phyloP scores from a whole-genome alignment of 2,797 vertebrate genomes.

The Toxotes lorentzi region DNA sequence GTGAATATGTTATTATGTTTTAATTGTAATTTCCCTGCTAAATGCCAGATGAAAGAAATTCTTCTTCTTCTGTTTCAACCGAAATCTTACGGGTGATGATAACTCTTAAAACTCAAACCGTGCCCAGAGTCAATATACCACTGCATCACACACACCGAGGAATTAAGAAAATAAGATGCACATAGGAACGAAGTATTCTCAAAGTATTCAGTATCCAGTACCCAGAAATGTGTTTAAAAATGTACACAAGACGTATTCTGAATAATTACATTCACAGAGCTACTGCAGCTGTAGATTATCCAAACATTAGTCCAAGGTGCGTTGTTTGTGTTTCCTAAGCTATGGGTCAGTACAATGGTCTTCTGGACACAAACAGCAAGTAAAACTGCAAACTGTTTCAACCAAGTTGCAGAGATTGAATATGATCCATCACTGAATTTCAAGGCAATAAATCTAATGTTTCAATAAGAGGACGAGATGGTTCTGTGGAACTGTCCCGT shows the following conservation, averaged over 20 bases:
- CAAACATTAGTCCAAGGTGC: not conserved
- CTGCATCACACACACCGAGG: not conserved
- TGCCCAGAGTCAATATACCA: not conserved
- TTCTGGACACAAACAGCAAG: constrained; percentile 21
- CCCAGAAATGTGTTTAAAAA: too few relatives aligned
- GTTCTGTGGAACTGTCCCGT: not conserved
- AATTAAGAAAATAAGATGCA: not conserved
- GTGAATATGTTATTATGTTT: not conserved
- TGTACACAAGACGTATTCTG: constrained; percentile 21
- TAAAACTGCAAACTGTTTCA: constrained; percentile 5
- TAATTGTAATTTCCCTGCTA: not conserved
- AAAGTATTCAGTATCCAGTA: too few relatives aligned
- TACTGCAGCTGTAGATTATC: not conserved
- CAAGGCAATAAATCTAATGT: constrained; percentile 61
- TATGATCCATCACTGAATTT: constrained; percentile 27
- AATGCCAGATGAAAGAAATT: not conserved
- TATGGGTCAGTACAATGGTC: constrained; percentile 1
- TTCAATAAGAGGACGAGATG: constrained; percentile 41
- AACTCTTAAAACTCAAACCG: not conserved
- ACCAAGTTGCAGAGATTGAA: constrained; percentile 5
- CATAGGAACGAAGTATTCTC: too few relatives aligned
- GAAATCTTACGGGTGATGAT: not conserved
- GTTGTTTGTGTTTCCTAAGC: constrained; percentile 10
- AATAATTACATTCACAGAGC: not conserved
- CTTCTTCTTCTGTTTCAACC: not conserved